Conservation (phyloP, 2,113 vertebrate species). For the Oryzias melastigma region DNA sequence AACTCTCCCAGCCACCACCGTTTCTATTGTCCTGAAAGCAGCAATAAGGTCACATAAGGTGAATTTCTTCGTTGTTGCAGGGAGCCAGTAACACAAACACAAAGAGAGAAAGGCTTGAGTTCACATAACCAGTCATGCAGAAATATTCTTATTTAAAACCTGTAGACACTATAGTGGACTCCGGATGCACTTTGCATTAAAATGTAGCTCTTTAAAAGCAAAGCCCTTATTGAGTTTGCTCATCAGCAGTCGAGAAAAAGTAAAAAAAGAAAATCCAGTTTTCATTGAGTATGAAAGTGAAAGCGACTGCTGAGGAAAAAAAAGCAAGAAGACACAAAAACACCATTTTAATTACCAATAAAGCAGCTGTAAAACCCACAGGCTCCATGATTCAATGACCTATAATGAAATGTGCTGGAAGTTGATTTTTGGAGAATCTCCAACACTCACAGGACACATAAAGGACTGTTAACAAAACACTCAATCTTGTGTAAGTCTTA, state of each 20-base stretch:
- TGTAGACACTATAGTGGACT: conserved; percentile 26
- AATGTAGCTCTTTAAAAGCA: conserved; percentile 34
- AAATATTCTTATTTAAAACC: conserved; percentile 64
- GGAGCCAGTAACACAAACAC: conserved; percentile 43
- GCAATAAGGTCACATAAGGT: conserved; percentile 20
- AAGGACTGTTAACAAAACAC: too few species aligned
- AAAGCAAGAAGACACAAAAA: conserved; percentile 1
- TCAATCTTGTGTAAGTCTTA: too few species aligned
- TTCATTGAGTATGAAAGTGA: conserved; percentile 29
- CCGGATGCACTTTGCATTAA: conserved; percentile 45
- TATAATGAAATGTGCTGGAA: too few species aligned
- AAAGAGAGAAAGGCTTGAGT: conserved; percentile 33
- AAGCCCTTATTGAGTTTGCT: conserved; percentile 49
- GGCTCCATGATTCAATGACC: too few species aligned
- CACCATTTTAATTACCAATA: conserved; percentile 1
- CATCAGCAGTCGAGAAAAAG: conserved; percentile 24
- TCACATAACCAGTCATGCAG: conserved; percentile 44
- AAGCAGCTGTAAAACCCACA: neutral
- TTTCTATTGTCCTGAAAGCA: conserved; percentile 39
- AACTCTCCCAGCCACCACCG: neutral
- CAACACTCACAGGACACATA: too few species aligned
- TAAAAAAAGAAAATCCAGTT: conserved; percentile 11
- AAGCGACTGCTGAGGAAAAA: conserved; percentile 1
- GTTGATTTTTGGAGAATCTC: too few species aligned
- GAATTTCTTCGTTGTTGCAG: conserved; percentile 23